Base-by-base conservation (phyloP, 2,113 vertebrate species). In the Phoxinus phoxinus region DNA sequence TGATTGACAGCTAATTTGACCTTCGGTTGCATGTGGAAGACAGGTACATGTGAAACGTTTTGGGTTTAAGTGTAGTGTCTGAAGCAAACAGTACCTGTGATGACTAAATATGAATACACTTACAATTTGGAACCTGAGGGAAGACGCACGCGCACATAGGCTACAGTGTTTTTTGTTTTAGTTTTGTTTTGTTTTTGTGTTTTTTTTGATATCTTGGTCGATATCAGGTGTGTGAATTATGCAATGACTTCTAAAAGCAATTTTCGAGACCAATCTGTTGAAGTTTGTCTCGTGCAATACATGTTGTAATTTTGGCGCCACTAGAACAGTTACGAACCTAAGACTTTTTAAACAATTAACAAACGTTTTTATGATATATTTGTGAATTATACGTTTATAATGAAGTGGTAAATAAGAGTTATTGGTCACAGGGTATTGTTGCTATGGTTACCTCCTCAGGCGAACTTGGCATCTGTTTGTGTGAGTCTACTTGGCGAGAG, bases 1-100 rank as follows among this genome's bases (percentile, higher is more conserved):
- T 85, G 84, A 85, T 77, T 78, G 83, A 76, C 83, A 25, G 37
- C 65, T 85, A 67, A 69, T 46, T 72, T 53, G 63, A 79, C 61
- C 75, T n/a, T 76, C 76, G 27, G 44, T 85, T 79, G 48, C 51
- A 6, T 27, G 63, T 46, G 46, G 35, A 35, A 61, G 84, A 79
- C 69, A 69, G 27, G 37, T 75, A 59, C n/a, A 51, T 1, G 19
- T 65, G 21, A 80, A 63, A 80, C 58, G n/a, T 61, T 46, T 63
- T 27, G 32, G 56, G 35, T 80, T 37, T 46, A 46, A 46, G 58
- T 46, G n/a, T 30, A 63, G 7, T 44, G 37, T 63, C 78, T 46
- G 65, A 80, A 27, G n/a, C 35, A 80, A 63, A 65, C 78, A 7
- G 77, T 63, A 63, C 25, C n/a, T 19, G 3, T 46, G 78, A 63